Evolutionary conservation across 2,113 vertebrate species (phyloP).

Genomic region (Colius striatus): DNA sequence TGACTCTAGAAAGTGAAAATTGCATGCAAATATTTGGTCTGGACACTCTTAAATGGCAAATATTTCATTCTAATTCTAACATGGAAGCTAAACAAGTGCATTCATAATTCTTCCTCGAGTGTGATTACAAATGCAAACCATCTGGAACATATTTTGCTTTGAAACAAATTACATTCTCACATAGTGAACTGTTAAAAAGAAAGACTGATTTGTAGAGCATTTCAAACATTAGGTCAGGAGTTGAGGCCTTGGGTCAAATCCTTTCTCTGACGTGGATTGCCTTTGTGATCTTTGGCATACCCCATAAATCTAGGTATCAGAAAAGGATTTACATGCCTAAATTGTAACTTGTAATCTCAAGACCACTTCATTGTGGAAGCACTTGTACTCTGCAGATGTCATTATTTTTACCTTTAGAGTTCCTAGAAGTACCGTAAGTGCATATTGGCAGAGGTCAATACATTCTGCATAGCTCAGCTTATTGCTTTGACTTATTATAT

Average conservation of each 20-base stretch:
- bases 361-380: background rate
- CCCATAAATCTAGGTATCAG: background rate
- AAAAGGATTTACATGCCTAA: background rate
- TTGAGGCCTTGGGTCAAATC: background rate
- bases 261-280: background rate
- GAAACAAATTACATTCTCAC: conserved; percentile 42
- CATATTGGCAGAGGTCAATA: background rate
- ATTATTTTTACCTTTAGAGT: background rate
- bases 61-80: conserved; percentile 15
- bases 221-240: conserved; percentile 18
- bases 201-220: conserved; percentile 6
- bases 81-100: background rate
- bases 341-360: background rate
- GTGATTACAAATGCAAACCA: conserved; percentile 19
- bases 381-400: background rate
- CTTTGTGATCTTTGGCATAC: conserved; percentile 11
- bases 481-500: background rate
- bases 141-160: conserved; percentile 37
- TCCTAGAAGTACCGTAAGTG: background rate
- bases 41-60: background rate
- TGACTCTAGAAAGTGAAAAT: background rate
- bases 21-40: background rate
- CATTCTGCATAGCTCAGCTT: background rate
- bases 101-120: conserved; percentile 3
- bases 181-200: conserved; percentile 27